phyloP scores from a whole-genome alignment of 2,113 vertebrate species.

The Lepidiolamprologus cunningtoni region DNA sequence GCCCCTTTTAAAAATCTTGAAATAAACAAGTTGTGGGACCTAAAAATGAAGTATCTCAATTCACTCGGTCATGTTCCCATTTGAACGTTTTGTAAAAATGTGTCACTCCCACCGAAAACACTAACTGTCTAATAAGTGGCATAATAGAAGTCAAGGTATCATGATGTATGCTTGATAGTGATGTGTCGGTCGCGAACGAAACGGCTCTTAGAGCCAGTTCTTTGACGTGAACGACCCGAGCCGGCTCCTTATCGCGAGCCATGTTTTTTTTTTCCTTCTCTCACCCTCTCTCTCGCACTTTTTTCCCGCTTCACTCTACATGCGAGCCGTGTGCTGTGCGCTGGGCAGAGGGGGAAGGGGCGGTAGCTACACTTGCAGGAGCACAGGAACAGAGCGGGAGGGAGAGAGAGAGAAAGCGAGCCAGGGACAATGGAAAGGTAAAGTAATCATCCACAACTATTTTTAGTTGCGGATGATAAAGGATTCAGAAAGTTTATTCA shows the following conservation, averaged over 20 bases:
- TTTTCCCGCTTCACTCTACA: background rate
- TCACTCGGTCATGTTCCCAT: background rate
- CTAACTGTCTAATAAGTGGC: background rate
- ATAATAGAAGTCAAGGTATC: background rate
- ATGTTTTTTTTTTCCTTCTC: background rate
- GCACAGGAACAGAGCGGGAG: background rate
- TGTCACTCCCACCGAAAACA: background rate
- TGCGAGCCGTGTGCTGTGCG: background rate
- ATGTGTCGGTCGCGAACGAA: background rate
- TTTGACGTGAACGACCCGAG: background rate
- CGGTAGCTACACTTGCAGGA: background rate
- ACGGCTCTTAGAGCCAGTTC: background rate
- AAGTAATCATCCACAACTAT: background rate
- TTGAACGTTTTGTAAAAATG: background rate
- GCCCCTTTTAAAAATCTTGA: background rate
- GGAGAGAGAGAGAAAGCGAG: background rate
- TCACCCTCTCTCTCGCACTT: background rate
- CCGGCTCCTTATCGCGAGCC: background rate
- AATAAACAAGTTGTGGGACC: background rate
- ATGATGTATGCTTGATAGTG: background rate
- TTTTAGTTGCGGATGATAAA: background rate
- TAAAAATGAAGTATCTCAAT: background rate
- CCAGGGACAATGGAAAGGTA: background rate
- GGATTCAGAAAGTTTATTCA: background rate
- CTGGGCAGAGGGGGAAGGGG: background rate